phyloP scores from a whole-genome alignment of 2,797 vertebrate species.

The Heteromormyrus szaboi region DNA sequence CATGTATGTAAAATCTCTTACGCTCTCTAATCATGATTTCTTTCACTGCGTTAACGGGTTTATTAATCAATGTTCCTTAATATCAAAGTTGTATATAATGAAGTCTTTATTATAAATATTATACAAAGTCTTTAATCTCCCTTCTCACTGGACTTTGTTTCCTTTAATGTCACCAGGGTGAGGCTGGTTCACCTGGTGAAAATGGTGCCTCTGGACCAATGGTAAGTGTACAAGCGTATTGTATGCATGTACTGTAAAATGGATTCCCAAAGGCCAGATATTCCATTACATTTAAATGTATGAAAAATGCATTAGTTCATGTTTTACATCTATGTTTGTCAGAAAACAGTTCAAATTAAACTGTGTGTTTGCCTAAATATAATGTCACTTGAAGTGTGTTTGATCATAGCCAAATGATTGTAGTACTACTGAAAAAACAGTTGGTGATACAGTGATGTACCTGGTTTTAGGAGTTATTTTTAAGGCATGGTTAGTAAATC shows the following conservation, averaged over 20 bases:
- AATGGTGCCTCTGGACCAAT: conserved; percentile 85
- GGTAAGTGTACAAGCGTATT: conserved; percentile 64
- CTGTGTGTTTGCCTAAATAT: background rate
- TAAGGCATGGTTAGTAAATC: background rate
- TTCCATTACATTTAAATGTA: background rate
- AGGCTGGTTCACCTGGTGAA: conserved; percentile 78
- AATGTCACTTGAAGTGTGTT: background rate
- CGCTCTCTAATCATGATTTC: background rate
- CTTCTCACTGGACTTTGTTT: background rate
- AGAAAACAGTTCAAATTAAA: background rate
- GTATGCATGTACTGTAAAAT: background rate
- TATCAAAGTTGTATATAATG: background rate
- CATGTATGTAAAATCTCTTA: background rate
- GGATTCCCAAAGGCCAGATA: background rate
- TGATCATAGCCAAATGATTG: background rate
- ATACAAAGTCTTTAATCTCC: background rate
- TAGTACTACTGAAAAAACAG: background rate
- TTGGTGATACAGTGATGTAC: background rate
- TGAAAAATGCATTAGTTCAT: background rate
- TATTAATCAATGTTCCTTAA: background rate
- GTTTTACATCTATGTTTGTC: background rate
- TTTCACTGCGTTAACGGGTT: background rate
- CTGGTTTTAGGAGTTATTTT: background rate
- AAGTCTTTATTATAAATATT: background rate
- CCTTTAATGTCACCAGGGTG: conserved; percentile 62